Evolutionary conservation across 2,113 vertebrate species (phyloP).

Genomic region (Cnemophilus loriae): DNA sequence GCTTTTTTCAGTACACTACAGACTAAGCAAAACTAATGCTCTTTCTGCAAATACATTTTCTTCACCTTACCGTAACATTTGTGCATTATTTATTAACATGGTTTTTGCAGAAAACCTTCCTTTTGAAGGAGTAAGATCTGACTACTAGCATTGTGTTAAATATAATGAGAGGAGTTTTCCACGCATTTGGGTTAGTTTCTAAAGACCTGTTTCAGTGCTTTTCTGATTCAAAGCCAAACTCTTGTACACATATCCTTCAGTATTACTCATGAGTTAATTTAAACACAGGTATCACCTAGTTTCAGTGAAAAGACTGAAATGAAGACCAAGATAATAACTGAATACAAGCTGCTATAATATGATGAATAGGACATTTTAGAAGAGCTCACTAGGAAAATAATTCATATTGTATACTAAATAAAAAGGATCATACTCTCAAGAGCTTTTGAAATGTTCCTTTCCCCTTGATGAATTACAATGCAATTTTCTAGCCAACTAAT

Average conservation of each 20-base stretch:
- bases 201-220: not conserved
- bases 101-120: not conserved
- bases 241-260: not conserved
- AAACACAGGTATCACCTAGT: conserved; percentile 33
- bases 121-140: not conserved
- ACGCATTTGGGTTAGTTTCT: not conserved
- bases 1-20: not conserved
- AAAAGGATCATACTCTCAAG: conserved; percentile 62
- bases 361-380: conserved; percentile 49
- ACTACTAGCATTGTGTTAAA: not conserved
- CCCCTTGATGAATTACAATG: conserved; percentile 82
- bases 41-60: not conserved
- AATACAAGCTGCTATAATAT: conserved; percentile 29
- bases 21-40: not conserved
- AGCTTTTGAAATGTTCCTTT: conserved; percentile 68
- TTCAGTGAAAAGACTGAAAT: conserved; percentile 25
- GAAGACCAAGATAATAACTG: conserved; percentile 44
- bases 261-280: not conserved
- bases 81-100: not conserved
- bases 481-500: conserved; percentile 91
- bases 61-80: not conserved
- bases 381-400: conserved; percentile 52
- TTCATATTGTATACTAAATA: conserved; percentile 65
- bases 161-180: not conserved
- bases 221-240: not conserved